Evolutionary conservation across 37 sponge, comb jelly and placozoan species (phyloP).

Genomic region (Dysidea cf. avara): DNA sequence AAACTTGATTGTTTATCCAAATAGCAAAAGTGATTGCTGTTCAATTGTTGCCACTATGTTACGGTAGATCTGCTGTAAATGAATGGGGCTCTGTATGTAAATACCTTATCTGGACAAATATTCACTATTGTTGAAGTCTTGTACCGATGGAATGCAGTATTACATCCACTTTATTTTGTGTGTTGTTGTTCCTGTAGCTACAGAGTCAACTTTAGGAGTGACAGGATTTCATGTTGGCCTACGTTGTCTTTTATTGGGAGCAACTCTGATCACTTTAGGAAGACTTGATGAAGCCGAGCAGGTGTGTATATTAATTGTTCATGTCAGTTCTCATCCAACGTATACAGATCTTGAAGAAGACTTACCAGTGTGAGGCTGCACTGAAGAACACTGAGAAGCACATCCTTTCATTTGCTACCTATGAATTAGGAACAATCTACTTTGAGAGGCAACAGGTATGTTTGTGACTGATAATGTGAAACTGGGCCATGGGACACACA

Average conservation of each 20-base stretch:
- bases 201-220: slow-evolving; percentile 33
- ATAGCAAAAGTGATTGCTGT: too few species aligned
- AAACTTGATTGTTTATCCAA: too few species aligned
- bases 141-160: too few species aligned
- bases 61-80: too few species aligned
- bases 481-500: too few species aligned
- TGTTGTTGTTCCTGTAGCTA: too few species aligned
- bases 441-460: slow-evolving; percentile 61
- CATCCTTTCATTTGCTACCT: slow-evolving; percentile 74
- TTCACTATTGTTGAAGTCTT: too few species aligned
- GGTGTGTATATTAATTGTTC: slow-evolving; percentile 5
- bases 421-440: slow-evolving; percentile 72
- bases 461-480: too few species aligned
- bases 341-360: slow-evolving; percentile 45
- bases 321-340: neutral
- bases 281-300: slow-evolving; percentile 53
- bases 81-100: too few species aligned
- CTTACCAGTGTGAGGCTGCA: slow-evolving; percentile 39
- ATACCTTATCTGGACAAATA: too few species aligned
- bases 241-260: slow-evolving; percentile 56
- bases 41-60: too few species aligned
- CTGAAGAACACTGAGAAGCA: slow-evolving; percentile 82
- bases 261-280: slow-evolving; percentile 30
- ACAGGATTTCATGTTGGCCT: slow-evolving; percentile 53
- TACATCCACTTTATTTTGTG: too few species aligned